phyloP scores from a whole-genome alignment of 2,113 vertebrate genomes.

The Prochilodus magdalenae region DNA sequence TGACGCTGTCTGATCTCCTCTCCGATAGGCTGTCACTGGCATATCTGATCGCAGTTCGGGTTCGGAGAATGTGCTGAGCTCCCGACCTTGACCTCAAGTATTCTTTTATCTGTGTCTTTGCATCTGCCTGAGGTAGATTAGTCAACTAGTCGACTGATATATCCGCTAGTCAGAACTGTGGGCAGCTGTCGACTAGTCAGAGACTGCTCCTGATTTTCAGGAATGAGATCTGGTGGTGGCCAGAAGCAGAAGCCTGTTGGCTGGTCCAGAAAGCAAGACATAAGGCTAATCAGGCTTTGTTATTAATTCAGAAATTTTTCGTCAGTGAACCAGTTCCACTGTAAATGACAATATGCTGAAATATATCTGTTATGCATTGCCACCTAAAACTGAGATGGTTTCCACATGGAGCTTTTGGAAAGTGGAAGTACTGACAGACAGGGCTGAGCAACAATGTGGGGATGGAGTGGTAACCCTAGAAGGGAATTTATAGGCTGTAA shows the following conservation, averaged over 20 bases:
- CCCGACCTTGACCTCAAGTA: constrained; percentile 18
- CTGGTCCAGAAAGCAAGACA: not conserved
- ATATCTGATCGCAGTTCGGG: not conserved
- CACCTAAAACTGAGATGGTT: too few relatives aligned
- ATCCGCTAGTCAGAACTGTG: not conserved
- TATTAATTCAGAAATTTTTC: not conserved
- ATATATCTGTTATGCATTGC: too few relatives aligned
- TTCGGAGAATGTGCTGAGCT: constrained; percentile 18
- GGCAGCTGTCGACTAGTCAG: not conserved
- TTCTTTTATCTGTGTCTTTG: constrained; percentile 1
- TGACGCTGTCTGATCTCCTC: constrained; percentile 39
- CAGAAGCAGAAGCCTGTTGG: not conserved
- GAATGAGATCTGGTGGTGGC: not conserved
- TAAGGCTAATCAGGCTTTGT: not conserved
- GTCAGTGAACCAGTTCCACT: not conserved
- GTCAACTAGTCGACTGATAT: not conserved
- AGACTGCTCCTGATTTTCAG: not conserved
- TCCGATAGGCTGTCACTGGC: constrained; percentile 2
- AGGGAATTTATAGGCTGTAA: too few relatives aligned
- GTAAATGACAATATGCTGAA: too few relatives aligned
- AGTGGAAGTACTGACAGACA: too few relatives aligned
- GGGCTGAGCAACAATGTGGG: too few relatives aligned
- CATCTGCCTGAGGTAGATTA: not conserved
- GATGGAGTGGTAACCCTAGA: too few relatives aligned
- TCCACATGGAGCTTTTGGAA: too few relatives aligned